Conservation (phyloP, 2,888 invertebrate species). For the Anticlea derivata region DNA sequence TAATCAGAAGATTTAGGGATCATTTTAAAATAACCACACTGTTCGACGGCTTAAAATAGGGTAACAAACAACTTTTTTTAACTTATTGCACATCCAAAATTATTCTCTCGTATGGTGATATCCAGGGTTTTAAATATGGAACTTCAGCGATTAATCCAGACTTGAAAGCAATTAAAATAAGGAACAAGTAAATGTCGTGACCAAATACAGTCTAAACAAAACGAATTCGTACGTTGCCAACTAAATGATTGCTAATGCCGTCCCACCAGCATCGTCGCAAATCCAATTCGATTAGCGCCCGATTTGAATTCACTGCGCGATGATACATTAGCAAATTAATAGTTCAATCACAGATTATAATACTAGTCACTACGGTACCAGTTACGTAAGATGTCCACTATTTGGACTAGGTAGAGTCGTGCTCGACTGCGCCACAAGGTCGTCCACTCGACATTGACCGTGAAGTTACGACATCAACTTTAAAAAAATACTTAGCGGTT, state of each 20-base stretch:
- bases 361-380: constrained; percentile 12
- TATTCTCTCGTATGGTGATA: no score
- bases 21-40: no score
- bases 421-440: constrained; percentile 72
- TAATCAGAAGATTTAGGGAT: no score
- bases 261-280: constrained; percentile 38
- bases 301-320: constrained; percentile 53
- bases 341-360: constrained; percentile 36
- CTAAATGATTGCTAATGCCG: no score
- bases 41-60: no score
- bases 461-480: constrained; percentile 67
- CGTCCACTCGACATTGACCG: constrained; percentile 80
- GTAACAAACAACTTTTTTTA: no score
- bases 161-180: no score
- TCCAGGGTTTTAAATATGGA: no score
- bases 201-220: neutral
- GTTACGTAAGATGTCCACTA: constrained; percentile 68
- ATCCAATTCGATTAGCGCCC: constrained; percentile 46
- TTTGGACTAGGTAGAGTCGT: constrained; percentile 65
- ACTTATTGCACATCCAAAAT: no score
- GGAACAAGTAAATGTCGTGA: no score
- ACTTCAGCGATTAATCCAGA: no score
- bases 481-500: constrained; percentile 60
- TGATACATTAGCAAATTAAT: constrained; percentile 66
- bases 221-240: no score